phyloP scores from a whole-genome alignment of 2,888 invertebrate species.

The Eupithecia exiguata region DNA sequence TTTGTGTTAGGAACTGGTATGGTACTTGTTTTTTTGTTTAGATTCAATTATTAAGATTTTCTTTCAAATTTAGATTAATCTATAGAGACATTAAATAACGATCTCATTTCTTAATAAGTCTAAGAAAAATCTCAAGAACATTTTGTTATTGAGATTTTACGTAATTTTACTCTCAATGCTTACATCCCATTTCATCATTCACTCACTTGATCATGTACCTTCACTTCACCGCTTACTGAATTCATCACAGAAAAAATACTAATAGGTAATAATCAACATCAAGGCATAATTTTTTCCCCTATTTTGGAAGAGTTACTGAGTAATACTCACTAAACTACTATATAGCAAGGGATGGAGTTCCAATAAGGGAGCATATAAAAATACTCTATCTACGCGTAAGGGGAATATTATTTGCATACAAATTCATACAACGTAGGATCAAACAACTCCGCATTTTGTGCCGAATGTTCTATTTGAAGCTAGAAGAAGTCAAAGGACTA shows the following conservation, averaged over 20 bases:
- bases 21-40: neutral
- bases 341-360: neutral
- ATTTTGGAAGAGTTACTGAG: neutral
- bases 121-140: neutral
- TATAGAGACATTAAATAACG: neutral
- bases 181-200: too few relatives aligned
- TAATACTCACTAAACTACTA: neutral
- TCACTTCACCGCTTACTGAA: too few relatives aligned
- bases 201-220: too few relatives aligned
- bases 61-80: neutral
- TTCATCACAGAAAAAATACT: neutral
- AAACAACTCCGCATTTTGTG: slow-evolving; percentile 23
- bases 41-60: neutral
- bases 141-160: too few relatives aligned
- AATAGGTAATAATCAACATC: neutral
- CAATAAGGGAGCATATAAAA: slow-evolving; percentile 9
- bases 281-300: neutral
- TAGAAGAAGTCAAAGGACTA: slow-evolving; percentile 9
- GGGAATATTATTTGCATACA: slow-evolving; percentile 28
- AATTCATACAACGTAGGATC: slow-evolving; percentile 14
- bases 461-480: slow-evolving; percentile 7
- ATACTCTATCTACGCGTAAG: slow-evolving; percentile 16
- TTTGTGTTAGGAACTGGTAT: neutral
- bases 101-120: neutral
- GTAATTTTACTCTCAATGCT: too few relatives aligned